Base-by-base conservation (phyloP, 2,113 vertebrate genomes). In the Callithrix jacchus region DNA sequence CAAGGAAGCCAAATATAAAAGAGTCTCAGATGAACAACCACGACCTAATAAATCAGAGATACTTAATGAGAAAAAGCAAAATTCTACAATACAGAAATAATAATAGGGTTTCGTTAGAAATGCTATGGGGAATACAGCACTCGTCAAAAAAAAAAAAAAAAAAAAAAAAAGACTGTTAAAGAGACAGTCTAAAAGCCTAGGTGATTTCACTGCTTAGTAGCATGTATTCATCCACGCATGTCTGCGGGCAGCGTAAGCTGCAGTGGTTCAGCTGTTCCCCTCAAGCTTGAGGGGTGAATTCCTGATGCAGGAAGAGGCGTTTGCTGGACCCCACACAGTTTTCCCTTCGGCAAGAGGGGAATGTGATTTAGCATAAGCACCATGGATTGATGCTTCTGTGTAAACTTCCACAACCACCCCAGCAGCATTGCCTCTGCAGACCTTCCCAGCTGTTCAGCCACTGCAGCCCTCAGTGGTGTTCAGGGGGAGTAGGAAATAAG, bases 51-150 rank as follows among this genome's bases (percentile, higher is more conserved):
- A 96, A 92, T 93, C 94, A 79, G 73, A 94, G 80, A 70, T 71
- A 35, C 80, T 92, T 97, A 96, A 96, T 93, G 89, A 96, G 89
- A 95, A 96, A 94, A 97, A 87, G 61, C 58, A 81, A 68, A 49
- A 2, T 83, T 97, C 83, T 23, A 77, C 87, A 70, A n/a, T 30
- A 92, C 84, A 95, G 56, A 96, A 92, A 77, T 93, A 90, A 93
- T 93, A 93, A 93, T 40, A 40, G 74, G 27, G 66, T 71, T 95
- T 95, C 79, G 68, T 82, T 61, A 35, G 71, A 94, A 95, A 93
- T 81, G 77, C 66, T 89, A 3, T n/a, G 7, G 7, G 52, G 85
- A 88, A 45, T 71, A 40, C 11, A 80, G 18, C 56, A 77, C 66
- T 89, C 66, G 17, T 89, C 35, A 30, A 30, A 20, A 61, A 12